Conservation (phyloP, 1,140 invertebrate species). For the Phortica variegata region DNA sequence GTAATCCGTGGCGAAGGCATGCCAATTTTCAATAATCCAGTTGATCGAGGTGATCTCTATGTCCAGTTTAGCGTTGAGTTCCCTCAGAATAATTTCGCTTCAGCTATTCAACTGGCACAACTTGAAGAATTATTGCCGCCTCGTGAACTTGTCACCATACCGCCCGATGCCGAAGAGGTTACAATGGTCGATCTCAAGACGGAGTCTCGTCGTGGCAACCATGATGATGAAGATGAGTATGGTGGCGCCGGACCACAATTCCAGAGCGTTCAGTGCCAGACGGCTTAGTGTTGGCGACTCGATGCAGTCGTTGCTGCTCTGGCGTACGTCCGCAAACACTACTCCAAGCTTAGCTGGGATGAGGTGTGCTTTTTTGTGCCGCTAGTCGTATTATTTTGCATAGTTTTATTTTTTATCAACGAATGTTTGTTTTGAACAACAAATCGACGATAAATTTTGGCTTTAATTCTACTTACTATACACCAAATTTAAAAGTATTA, state of each 20-base stretch:
- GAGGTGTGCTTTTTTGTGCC: slow-evolving; percentile 42
- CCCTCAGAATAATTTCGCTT: slow-evolving; percentile 77
- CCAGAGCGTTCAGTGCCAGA: slow-evolving; percentile 48
- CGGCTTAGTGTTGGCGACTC: slow-evolving; percentile 38
- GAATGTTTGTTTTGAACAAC: slow-evolving; percentile 45
- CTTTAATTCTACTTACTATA: slow-evolving; percentile 6
- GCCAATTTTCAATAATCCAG: slow-evolving; percentile 81
- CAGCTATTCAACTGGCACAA: slow-evolving; percentile 67
- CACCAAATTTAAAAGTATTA: slow-evolving; percentile 7
- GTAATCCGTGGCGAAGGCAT: slow-evolving; percentile 85
- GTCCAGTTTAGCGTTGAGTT: slow-evolving; percentile 84
- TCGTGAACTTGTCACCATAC: slow-evolving; percentile 66
- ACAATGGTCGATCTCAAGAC: slow-evolving; percentile 76
- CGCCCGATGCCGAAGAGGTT: slow-evolving; percentile 81
- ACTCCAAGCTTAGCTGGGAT: slow-evolving; percentile 31
- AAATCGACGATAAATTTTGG: slow-evolving; percentile 30
- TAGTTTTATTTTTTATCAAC: slow-evolving; percentile 47
- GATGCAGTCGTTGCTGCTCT: slow-evolving; percentile 29
- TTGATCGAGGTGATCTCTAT: slow-evolving; percentile 84
- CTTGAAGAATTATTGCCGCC: slow-evolving; percentile 73
- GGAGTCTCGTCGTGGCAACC: slow-evolving; percentile 57
- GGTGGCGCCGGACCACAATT: slow-evolving; percentile 35
- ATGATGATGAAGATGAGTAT: slow-evolving; percentile 40
- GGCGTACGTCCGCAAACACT: slow-evolving; percentile 28
- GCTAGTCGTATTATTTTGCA: slow-evolving; percentile 40